phyloP scores from a whole-genome alignment of 2,888 invertebrate species.

The Cheilosia vernalis region DNA sequence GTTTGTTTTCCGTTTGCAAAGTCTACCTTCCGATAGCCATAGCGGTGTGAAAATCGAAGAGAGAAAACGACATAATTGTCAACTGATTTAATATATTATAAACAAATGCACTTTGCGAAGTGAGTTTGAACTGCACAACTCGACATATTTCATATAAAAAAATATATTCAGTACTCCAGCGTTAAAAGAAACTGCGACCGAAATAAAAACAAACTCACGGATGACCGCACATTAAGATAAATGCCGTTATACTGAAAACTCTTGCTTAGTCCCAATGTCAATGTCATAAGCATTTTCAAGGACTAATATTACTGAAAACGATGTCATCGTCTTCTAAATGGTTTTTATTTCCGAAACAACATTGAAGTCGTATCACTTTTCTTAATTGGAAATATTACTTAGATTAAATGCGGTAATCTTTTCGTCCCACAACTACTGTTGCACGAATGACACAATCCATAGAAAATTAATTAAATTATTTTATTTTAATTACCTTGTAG shows the following conservation, averaged over 20 bases:
- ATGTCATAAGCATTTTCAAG: constrained; percentile 9
- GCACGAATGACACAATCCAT: constrained; percentile 48
- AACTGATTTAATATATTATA: too few relatives aligned
- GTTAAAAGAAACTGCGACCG: neutral
- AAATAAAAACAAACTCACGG: neutral
- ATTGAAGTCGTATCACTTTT: constrained; percentile 20
- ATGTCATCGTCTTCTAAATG: constrained; percentile 30
- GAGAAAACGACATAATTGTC: too few relatives aligned
- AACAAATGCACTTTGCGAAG: too few relatives aligned
- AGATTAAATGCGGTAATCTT: constrained; percentile 57
- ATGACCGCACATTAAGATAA: neutral
- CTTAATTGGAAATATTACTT: constrained; percentile 48
- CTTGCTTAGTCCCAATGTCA: constrained; percentile 1
- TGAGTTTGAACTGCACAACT: too few relatives aligned
- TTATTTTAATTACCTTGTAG: constrained; percentile 24
- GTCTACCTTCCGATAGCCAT: too few relatives aligned
- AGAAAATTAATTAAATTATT: constrained; percentile 44
- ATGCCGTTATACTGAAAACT: neutral
- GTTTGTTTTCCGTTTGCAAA: too few relatives aligned
- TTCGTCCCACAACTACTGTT: constrained; percentile 33
- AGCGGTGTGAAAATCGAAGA: too few relatives aligned
- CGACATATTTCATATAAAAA: too few relatives aligned
- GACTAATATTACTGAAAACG: neutral
- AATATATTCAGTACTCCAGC: neutral
- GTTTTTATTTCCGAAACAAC: constrained; percentile 10